These are phyloP conservation scores for Dorcus parallelipipedus DNA, from an alignment of 2,888 invertebrate genomes.

Conservation along the genomic window DNA sequence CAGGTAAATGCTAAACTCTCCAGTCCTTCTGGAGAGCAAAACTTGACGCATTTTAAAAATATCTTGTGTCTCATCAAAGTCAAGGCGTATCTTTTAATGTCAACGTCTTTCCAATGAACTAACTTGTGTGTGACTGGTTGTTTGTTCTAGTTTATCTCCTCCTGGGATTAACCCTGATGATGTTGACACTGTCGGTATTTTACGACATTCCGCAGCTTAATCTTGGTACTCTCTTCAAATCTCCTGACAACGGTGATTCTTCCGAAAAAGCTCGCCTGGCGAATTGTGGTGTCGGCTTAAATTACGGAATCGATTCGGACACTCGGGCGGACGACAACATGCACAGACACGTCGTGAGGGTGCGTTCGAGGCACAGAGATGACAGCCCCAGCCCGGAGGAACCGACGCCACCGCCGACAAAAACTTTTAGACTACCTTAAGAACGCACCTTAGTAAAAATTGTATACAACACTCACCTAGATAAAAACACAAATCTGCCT, in stretches of 20 bases:
- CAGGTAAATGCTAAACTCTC: constrained; percentile 51
- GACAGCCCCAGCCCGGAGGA: constrained; percentile 72
- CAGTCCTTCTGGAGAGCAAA: too few relatives aligned
- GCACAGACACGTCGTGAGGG: constrained; percentile 60
- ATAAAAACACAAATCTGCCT: too few relatives aligned
- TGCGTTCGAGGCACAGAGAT: constrained; percentile 59
- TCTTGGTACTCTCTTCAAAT: constrained; percentile 70
- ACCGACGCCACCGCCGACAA: constrained; percentile 53
- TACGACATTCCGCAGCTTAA: constrained; percentile 89
- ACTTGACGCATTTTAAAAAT: not conserved
- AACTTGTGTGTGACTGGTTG: not conserved
- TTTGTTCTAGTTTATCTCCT: constrained; percentile 68
- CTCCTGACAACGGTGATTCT: constrained; percentile 45
- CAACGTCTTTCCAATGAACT: too few relatives aligned
- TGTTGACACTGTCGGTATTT: constrained; percentile 79
- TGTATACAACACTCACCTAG: too few relatives aligned
- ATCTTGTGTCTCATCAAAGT: not conserved
- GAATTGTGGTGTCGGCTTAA: constrained; percentile 51
- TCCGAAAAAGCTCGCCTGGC: constrained; percentile 68
- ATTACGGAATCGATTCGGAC: constrained; percentile 46
- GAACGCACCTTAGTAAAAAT: not conserved
- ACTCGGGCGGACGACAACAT: constrained; percentile 52
- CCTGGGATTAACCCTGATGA: constrained; percentile 76
- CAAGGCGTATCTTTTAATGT: too few relatives aligned
- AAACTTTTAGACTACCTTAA: constrained; percentile 22